These are phyloP conservation scores for Anoplolepis gracilipes DNA, from an alignment of 1,140 invertebrate genomes.

Conservation along the genomic window DNA sequence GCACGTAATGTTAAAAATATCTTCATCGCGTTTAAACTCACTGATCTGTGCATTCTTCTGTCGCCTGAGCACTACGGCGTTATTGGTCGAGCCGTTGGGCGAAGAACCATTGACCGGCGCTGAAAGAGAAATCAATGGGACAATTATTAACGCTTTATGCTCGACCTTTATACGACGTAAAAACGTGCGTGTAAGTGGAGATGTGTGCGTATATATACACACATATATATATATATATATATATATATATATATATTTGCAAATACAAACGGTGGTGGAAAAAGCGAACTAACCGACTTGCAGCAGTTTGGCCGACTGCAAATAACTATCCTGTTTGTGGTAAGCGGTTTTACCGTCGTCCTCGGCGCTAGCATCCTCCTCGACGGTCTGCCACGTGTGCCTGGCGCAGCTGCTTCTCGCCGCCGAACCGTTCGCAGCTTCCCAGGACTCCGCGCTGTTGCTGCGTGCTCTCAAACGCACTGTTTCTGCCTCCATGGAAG, in stretches of 20 bases:
- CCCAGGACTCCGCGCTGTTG: slow-evolving; percentile 88
- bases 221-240: no score
- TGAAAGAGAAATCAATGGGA: slow-evolving; percentile 60
- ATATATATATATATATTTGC: not conserved
- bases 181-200: not conserved
- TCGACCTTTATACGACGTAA: slow-evolving; percentile 50
- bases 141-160: slow-evolving; percentile 58
- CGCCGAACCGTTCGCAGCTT: slow-evolving; percentile 77
- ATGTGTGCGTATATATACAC: no score
- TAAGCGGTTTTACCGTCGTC: slow-evolving; percentile 74
- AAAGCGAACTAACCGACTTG: slow-evolving; percentile 57
- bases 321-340: slow-evolving; percentile 51
- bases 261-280: not conserved
- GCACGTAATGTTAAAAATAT: slow-evolving; percentile 55
- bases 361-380: slow-evolving; percentile 65
- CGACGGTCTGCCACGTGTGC: slow-evolving; percentile 81
- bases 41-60: slow-evolving; percentile 87
- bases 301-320: slow-evolving; percentile 22
- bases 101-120: slow-evolving; percentile 56
- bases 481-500: slow-evolving; percentile 85
- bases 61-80: slow-evolving; percentile 87
- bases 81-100: slow-evolving; percentile 65
- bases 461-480: slow-evolving; percentile 88
- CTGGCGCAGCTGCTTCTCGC: slow-evolving; percentile 68
- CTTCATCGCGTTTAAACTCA: slow-evolving; percentile 70